Percentiles rank a stretch among this genome's conserved stretches.
Conservation (phyloP, 2,113 vertebrate species). For the Mionectes macconnelli region DNA sequence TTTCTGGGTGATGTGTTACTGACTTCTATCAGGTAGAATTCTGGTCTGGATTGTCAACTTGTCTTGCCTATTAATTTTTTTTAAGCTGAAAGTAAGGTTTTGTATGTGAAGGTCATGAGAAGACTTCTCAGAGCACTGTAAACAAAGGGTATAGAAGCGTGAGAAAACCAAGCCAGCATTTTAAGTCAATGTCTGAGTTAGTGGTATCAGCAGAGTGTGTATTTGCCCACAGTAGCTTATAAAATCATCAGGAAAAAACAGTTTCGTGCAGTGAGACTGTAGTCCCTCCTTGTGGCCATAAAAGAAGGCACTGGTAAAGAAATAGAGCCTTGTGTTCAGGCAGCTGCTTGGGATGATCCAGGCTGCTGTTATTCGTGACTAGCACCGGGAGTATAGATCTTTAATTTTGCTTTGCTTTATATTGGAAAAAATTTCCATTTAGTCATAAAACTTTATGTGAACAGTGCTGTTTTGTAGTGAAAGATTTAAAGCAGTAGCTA, state of each 20-base stretch:
- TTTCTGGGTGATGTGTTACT: not conserved
- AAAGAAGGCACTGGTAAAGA: not conserved
- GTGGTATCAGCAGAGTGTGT: fast-evolving
- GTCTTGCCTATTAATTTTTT: not conserved
- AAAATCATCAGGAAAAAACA: fast-evolving
- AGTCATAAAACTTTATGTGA: not conserved
- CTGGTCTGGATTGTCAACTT: not conserved
- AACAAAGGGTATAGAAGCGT: not conserved
- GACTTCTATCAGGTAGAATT: not conserved
- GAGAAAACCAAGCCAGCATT: not conserved
- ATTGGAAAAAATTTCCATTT: not conserved
- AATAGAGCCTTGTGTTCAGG: fast-evolving
- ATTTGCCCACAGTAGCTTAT: not conserved
- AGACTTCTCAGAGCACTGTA: not conserved
- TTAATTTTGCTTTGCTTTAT: not conserved
- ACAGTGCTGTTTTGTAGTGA: not conserved
- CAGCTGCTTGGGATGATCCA: not conserved
- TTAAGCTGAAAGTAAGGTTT: not conserved
- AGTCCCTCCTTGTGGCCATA: fast-evolving
- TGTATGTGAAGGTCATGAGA: not conserved
- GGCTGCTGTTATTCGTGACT: not conserved
- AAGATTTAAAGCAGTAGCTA: not conserved
- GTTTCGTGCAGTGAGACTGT: not conserved
- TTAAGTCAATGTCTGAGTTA: not conserved
- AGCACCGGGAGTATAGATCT: not conserved